Evolutionary conservation across 2,888 invertebrate genomes (phyloP), one percentile per base, ranked within the genome.

Genomic region (Spodoptera littoralis): DNA sequence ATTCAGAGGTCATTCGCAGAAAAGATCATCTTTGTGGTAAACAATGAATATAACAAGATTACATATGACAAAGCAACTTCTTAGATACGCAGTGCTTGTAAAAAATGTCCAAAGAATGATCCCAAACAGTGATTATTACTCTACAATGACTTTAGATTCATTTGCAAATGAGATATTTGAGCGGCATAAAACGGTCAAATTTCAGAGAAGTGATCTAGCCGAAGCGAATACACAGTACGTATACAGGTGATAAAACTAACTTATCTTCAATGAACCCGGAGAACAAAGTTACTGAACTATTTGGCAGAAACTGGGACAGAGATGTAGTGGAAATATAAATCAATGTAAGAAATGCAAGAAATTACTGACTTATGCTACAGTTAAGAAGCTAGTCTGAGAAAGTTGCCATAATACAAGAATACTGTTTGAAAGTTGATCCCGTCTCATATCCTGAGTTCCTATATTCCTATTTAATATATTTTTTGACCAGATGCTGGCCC

Each of bases 401-500:
- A 70, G 84, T 95, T 2, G 81, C 80, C 18, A 73, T 92, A 51
- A 74, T 94, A 24, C 89, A 92, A 65, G 88, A 89, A 63, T 91
- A 95, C 61, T 92, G 92, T 79, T 80, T 82, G 46, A 87, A 85
- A 73, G 72, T 89, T 1, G 81, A 94, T 60, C 87, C 90, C 0
- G 79, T 82, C 47, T 78, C 92, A 2, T 91, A 92, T n/a, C n/a
- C n/a, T n/a, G 86, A 95, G 72, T 96, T 95, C 70, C 77, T 91
- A 27, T 95, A 96, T 18, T 18, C 18, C 83, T 96, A 95, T 81
- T 18, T 18, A 1, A 18, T 18, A 18, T 18, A 30, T 97, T 95
- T 80, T 95, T 96, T 27, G 96, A 97, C 87, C 96, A 97, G 76
- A 92, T 95, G 84, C 80, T 96, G 2, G 95, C 96, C 0, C 82